Conservation (phyloP, 2,888 invertebrate species). For the Standfussiana lucernea region DNA sequence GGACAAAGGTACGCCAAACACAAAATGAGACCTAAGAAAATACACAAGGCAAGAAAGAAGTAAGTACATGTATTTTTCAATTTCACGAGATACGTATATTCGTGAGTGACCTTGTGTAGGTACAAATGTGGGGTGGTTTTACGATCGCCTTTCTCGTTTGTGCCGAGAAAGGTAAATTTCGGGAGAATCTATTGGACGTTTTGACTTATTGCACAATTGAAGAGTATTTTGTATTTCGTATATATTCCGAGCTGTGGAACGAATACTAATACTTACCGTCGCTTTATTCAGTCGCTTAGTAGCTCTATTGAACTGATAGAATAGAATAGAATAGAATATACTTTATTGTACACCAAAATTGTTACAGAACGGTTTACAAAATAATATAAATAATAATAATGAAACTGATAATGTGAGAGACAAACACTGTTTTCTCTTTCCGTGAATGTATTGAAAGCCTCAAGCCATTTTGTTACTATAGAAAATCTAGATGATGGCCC, state of each 20-base stretch:
- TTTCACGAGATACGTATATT: constrained; percentile 79
- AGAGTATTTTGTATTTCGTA: constrained; percentile 69
- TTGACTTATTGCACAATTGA: constrained; percentile 81
- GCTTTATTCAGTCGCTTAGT: constrained; percentile 22
- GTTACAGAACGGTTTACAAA: no score
- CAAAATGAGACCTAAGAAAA: constrained; percentile 60
- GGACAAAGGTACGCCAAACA: constrained; percentile 49
- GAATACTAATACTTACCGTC: constrained; percentile 35
- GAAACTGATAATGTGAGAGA: neutral
- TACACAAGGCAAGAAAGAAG: constrained; percentile 59
- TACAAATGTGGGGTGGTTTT: constrained; percentile 81
- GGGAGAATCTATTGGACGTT: constrained; percentile 81
- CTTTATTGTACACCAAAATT: no score
- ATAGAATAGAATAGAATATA: no score
- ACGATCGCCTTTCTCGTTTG: constrained; percentile 81
- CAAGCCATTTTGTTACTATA: constrained; percentile 20
- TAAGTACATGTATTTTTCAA: constrained; percentile 80
- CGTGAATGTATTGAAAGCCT: neutral
- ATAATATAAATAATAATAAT: no score
- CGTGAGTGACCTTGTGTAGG: constrained; percentile 81
- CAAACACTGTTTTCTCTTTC: constrained; percentile 7
- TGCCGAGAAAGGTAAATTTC: constrained; percentile 81
- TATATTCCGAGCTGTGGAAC: constrained; percentile 48
- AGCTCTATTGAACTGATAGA: neutral
- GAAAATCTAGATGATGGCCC: constrained; percentile 29